These are phyloP conservation scores for Festucalex cinctus DNA, from an alignment of 2,113 vertebrate genomes.

Conservation along the genomic window DNA sequence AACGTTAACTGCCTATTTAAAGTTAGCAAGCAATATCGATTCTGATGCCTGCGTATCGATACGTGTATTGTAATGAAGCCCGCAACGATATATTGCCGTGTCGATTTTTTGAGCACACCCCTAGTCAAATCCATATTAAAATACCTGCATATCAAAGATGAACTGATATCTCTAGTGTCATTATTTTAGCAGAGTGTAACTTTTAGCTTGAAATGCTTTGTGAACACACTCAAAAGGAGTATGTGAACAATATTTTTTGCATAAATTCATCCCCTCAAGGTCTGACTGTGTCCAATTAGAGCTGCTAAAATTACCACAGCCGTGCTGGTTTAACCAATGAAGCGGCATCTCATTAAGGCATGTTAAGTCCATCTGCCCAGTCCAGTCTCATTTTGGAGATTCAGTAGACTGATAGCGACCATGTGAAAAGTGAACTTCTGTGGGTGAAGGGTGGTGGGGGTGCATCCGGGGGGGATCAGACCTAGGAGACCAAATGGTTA, in stretches of 20 bases:
- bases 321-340: slow-evolving; percentile 9
- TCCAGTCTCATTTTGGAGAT: slow-evolving; percentile 15
- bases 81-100: too few species aligned
- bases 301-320: not conserved
- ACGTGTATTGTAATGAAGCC: too few species aligned
- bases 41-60: too few species aligned
- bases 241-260: slow-evolving; percentile 9
- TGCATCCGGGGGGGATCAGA: not conserved
- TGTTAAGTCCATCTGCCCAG: not conserved
- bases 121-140: too few species aligned
- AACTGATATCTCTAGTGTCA: too few species aligned
- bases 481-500: slow-evolving; percentile 20
- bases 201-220: too few species aligned
- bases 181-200: too few species aligned
- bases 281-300: slow-evolving; percentile 38
- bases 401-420: not conserved
- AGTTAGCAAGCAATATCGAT: too few species aligned
- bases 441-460: not conserved
- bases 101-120: too few species aligned
- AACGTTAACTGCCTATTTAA: too few species aligned
- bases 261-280: slow-evolving; percentile 19
- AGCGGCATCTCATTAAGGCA: slow-evolving; percentile 33
- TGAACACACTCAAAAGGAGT: not conserved
- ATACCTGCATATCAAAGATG: too few species aligned
- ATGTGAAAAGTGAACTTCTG: not conserved